These are phyloP conservation scores for Cassiopea xamachana DNA, from an alignment of 30 jellyfish, hydroid and myxozoan genomes.

Conservation along the genomic window DNA sequence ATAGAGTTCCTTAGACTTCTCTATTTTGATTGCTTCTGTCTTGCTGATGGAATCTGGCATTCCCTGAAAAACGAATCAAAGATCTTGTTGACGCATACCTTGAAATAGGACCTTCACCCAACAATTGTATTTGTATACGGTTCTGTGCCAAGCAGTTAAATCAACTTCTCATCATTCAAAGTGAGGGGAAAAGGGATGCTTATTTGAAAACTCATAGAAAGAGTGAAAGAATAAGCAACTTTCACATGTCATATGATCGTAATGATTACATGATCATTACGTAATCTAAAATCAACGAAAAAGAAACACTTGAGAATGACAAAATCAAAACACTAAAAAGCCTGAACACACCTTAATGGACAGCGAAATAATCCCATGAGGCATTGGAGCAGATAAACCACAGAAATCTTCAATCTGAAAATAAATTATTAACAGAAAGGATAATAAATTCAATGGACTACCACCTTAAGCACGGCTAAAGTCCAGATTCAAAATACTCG, in stretches of 20 bases:
- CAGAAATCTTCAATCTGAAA: slow-evolving; percentile 21
- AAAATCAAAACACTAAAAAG: not conserved
- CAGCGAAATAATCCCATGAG: slow-evolving; percentile 17
- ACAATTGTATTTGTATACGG: no score
- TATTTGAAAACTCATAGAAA: no score
- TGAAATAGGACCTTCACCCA: no score
- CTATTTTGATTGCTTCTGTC: not conserved
- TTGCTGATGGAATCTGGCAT: slow-evolving; percentile 7
- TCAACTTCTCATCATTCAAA: no score
- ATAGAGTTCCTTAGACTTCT: slow-evolving; percentile 15
- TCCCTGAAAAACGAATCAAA: slow-evolving; percentile 13
- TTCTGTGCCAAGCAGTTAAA: no score
- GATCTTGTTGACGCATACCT: no score
- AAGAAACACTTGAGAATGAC: not conserved
- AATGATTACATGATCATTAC: no score
- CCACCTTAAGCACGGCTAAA: not conserved
- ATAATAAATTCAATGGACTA: not conserved
- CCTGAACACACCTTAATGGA: not conserved
- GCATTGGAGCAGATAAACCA: not conserved
- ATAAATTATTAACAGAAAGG: not conserved
- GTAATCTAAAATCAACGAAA: no score
- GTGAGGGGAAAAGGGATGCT: no score
- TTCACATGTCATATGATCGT: no score
- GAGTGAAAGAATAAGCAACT: no score
- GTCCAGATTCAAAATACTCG: no score